Conservation (phyloP, 2,888 invertebrate genomes). For the Mimumesa dahlbomi region DNA sequence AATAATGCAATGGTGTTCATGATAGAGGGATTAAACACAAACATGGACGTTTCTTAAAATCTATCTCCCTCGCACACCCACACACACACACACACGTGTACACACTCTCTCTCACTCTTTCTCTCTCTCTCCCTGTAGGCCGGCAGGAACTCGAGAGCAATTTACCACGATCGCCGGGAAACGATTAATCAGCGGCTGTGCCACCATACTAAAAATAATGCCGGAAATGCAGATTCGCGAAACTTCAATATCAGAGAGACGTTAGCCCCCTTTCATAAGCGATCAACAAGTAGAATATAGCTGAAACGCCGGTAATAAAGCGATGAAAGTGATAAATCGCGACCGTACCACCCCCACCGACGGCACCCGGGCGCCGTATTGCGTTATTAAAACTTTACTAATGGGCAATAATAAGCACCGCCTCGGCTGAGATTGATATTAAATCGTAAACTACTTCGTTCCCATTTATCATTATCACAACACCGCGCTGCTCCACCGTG, state of each 20-base stretch:
- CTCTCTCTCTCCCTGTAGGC: not conserved
- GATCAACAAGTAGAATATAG: slow-evolving; percentile 74
- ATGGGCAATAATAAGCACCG: slow-evolving; percentile 75
- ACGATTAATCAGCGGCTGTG: slow-evolving; percentile 47
- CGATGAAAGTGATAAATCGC: slow-evolving; percentile 73
- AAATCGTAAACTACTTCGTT: slow-evolving; percentile 70
- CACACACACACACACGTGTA: too few relatives aligned
- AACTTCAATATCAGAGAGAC: slow-evolving; percentile 45
- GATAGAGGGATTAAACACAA: too few relatives aligned
- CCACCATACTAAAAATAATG: slow-evolving; percentile 41
- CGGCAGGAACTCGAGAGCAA: slow-evolving; percentile 10
- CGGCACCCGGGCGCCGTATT: slow-evolving; percentile 56
- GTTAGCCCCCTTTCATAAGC: slow-evolving; percentile 52
- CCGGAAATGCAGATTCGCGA: slow-evolving; percentile 49
- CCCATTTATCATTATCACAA: slow-evolving; percentile 73
- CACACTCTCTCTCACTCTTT: too few relatives aligned
- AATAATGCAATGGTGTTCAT: too few relatives aligned
- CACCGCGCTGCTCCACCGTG: slow-evolving; percentile 22
- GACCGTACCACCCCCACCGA: slow-evolving; percentile 57
- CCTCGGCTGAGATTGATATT: slow-evolving; percentile 72
- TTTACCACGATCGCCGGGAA: slow-evolving; percentile 22
- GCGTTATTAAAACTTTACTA: slow-evolving; percentile 77
- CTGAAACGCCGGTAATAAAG: slow-evolving; percentile 69
- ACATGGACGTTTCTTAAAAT: too few relatives aligned
- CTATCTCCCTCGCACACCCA: too few relatives aligned